These are phyloP conservation scores for Conus ventricosus DNA, from an alignment of 1,140 invertebrate species.

Conservation along the genomic window DNA sequence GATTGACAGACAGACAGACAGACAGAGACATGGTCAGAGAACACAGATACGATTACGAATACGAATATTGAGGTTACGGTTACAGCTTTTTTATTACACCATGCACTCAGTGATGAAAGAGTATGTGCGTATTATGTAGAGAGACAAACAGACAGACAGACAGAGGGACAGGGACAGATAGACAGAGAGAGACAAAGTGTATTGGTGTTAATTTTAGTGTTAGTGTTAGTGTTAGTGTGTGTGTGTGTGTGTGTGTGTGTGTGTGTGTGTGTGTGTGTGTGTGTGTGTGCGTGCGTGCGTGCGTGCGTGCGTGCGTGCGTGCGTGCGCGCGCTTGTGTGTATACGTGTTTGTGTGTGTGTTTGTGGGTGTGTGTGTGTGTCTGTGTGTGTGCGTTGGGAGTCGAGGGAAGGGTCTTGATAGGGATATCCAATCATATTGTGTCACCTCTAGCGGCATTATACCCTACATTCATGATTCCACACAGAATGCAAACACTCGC, in stretches of 20 bases:
- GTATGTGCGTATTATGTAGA: too few species aligned
- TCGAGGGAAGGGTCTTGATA: too few species aligned
- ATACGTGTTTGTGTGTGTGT: background rate
- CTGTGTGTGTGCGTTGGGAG: too few species aligned
- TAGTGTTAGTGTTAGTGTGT: background rate
- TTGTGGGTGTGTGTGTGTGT: background rate
- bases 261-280: background rate
- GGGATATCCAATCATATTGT: too few species aligned
- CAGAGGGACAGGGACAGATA: background rate
- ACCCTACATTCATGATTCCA: too few species aligned
- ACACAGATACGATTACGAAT: too few species aligned
- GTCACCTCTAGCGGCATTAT: too few species aligned
- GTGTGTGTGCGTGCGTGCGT: background rate
- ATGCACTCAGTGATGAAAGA: too few species aligned
- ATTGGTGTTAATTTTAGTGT: background rate
- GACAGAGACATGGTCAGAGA: background rate
- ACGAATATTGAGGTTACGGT: too few species aligned
- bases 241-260: background rate
- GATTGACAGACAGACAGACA: background rate
- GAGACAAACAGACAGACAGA: background rate
- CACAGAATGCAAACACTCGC: too few species aligned
- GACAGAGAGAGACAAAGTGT: background rate
- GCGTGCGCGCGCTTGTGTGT: background rate
- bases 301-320: background rate
- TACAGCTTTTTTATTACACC: too few species aligned